Conservation (phyloP, 1,140 invertebrate genomes). For the Mactra quadrangularis region DNA sequence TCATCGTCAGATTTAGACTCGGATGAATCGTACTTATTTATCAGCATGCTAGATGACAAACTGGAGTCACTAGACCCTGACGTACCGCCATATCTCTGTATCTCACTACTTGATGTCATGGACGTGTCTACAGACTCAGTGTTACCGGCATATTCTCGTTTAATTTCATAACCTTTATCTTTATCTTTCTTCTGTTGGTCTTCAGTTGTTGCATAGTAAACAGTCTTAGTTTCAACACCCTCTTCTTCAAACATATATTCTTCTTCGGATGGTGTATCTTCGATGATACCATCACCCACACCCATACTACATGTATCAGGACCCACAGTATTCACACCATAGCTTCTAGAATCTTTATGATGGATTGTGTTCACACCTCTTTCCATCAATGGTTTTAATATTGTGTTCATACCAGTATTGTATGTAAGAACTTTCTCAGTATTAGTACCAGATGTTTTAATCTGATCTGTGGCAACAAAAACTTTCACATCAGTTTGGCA, state of each 20-base stretch:
- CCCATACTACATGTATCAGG: slow-evolving; percentile 58
- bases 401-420: slow-evolving; percentile 72
- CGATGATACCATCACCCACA: slow-evolving; percentile 66
- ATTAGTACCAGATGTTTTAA: slow-evolving; percentile 75
- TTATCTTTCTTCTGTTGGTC: slow-evolving; percentile 27
- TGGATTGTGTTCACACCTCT: slow-evolving; percentile 62
- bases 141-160: slow-evolving; percentile 40
- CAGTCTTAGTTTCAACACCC: slow-evolving; percentile 57
- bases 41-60: neutral
- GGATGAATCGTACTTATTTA: neutral
- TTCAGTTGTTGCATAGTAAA: slow-evolving; percentile 41
- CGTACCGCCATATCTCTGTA: neutral
- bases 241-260: slow-evolving; percentile 61
- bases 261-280: slow-evolving; percentile 65
- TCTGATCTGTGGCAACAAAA: slow-evolving; percentile 73
- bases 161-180: slow-evolving; percentile 58
- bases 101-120: neutral
- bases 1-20: slow-evolving; percentile 23
- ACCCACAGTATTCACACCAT: slow-evolving; percentile 64
- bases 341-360: slow-evolving; percentile 16
- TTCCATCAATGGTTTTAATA: slow-evolving; percentile 64
- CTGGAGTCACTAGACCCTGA: neutral
- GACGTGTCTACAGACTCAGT: neutral
- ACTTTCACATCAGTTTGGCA: slow-evolving; percentile 77
- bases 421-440: slow-evolving; percentile 69